Percentiles rank a stretch among this genome's conserved stretches.
phyloP scores from a whole-genome alignment of 1,140 invertebrate genomes.

The Gonatopus flavifemur region DNA sequence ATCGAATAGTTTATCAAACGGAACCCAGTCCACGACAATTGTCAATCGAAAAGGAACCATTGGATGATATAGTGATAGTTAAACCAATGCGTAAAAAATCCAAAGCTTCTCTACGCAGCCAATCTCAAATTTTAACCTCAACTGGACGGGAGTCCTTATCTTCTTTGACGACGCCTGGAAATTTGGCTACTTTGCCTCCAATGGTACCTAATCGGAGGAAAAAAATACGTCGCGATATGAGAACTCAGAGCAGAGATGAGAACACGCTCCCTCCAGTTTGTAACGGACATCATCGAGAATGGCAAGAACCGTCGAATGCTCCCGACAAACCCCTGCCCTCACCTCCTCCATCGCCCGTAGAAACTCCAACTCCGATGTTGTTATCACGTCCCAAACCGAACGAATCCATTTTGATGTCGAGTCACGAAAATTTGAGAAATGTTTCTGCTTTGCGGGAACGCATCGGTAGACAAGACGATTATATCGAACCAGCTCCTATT shows the following conservation, averaged over 20 bases:
- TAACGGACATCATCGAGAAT: constrained; percentile 32
- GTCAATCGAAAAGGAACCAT: constrained; percentile 24
- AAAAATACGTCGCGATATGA: constrained; percentile 20
- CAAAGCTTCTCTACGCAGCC: constrained; percentile 30
- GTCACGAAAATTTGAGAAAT: constrained; percentile 35
- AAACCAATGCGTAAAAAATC: constrained; percentile 51
- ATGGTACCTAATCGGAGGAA: too few species aligned
- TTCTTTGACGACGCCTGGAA: constrained; percentile 19
- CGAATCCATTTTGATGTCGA: constrained; percentile 38
- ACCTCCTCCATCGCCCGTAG: constrained; percentile 1
- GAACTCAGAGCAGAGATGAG: constrained; percentile 13
- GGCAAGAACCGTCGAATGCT: neutral
- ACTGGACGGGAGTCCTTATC: constrained; percentile 16
- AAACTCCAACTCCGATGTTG: constrained; percentile 2
- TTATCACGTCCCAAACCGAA: constrained; percentile 37
- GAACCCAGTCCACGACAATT: constrained; percentile 27
- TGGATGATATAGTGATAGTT: constrained; percentile 52
- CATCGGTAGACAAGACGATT: neutral
- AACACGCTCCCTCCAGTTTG: constrained; percentile 28
- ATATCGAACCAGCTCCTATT: constrained; percentile 15
- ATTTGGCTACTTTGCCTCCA: too few species aligned
- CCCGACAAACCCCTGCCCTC: constrained; percentile 12
- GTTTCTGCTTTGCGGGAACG: constrained; percentile 47
- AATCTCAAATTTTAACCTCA: too few species aligned
- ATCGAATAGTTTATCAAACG: constrained; percentile 48